Evolutionary conservation across 2,113 vertebrate species (phyloP).

Genomic region (Myrmophylax atrothorax): DNA sequence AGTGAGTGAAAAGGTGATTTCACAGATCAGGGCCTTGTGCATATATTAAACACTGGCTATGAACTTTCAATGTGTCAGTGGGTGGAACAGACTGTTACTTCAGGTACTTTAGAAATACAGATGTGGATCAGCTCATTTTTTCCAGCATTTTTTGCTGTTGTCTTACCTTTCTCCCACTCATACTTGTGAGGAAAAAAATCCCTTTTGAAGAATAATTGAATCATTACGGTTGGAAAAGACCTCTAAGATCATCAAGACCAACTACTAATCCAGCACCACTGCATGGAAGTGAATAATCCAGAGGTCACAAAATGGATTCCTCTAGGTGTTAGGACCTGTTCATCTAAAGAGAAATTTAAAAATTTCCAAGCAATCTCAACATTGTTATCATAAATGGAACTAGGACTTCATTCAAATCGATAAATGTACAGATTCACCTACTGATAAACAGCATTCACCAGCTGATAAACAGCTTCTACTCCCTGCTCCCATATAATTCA

Average conservation of each 20-base stretch:
- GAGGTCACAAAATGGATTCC: not conserved
- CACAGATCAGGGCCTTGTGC: not conserved
- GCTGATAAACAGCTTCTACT: not conserved
- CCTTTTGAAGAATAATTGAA: not conserved
- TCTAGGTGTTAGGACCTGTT: not conserved
- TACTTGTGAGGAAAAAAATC: not conserved
- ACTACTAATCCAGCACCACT: not conserved
- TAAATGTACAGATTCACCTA: not conserved
- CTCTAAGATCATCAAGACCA: not conserved
- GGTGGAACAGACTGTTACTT: not conserved
- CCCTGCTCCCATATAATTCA: fast-evolving
- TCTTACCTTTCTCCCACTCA: not conserved
- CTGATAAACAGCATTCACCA: not conserved
- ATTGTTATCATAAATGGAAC: not conserved
- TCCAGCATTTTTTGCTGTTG: not conserved
- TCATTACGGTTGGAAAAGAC: not conserved
- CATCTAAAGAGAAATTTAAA: not conserved
- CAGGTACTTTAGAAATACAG: not conserved
- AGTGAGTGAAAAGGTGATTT: not conserved
- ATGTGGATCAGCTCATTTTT: not conserved
- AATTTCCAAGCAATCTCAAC: not conserved
- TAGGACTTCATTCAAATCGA: not conserved
- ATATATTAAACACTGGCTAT: not conserved
- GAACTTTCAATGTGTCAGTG: not conserved
- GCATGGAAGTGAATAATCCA: not conserved